phyloP scores from a whole-genome alignment of 1,140 invertebrate species.

The Philotrypesis tridentata region DNA sequence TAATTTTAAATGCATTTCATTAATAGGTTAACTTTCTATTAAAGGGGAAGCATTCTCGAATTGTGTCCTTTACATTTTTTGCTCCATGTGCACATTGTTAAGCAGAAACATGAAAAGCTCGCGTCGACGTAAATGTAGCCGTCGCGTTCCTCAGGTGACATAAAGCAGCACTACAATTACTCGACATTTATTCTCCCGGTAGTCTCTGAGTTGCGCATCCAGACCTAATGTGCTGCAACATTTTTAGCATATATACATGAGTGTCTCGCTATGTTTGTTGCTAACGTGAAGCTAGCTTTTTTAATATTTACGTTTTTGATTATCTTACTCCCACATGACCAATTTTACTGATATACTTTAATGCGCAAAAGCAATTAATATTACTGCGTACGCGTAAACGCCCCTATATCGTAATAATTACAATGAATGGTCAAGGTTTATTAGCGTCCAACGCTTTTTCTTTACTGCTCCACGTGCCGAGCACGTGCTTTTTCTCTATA shows the following conservation, averaged over 20 bases:
- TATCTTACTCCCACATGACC: not conserved
- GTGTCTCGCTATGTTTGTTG: no score
- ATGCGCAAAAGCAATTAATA: not conserved
- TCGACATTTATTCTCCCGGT: not conserved
- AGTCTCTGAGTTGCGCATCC: not conserved
- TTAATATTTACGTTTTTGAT: not conserved
- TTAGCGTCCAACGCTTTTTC: constrained; percentile 8
- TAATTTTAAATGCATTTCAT: not conserved
- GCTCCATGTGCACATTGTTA: not conserved
- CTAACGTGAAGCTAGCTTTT: constrained; percentile 17
- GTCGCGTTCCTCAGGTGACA: not conserved
- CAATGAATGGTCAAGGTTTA: constrained; percentile 37
- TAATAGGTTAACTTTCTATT: not conserved
- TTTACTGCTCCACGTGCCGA: not conserved
- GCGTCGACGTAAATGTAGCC: not conserved
- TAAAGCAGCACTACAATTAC: not conserved
- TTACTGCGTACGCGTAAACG: not conserved
- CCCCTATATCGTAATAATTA: not conserved
- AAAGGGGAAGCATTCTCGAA: not conserved
- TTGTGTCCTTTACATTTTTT: not conserved
- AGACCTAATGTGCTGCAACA: not conserved
- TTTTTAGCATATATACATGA: not conserved
- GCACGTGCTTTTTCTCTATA: not conserved
- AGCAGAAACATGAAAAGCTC: not conserved
- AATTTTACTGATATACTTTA: not conserved